Percentiles rank a stretch among this genome's conserved stretches.
These are phyloP conservation scores for Gulo gulo DNA, from an alignment of 2,113 vertebrate genomes.

Conservation along the genomic window DNA sequence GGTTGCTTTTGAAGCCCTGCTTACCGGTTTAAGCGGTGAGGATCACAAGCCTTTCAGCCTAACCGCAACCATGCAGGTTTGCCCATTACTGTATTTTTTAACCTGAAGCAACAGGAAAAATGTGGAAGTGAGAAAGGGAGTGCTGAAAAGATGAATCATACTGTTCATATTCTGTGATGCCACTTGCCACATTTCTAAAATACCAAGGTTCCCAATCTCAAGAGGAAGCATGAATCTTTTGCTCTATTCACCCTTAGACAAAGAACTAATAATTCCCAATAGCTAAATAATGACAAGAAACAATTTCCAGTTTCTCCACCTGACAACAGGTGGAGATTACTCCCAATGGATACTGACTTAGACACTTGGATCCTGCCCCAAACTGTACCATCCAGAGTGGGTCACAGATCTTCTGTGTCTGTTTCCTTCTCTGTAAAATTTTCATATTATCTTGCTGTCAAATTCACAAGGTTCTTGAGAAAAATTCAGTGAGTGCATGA, in stretches of 20 bases:
- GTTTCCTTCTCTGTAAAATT: neutral
- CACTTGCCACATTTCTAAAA: slow-evolving; percentile 26
- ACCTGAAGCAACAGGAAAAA: neutral
- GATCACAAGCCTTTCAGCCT: neutral
- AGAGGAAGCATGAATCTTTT: neutral
- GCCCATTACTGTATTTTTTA: neutral
- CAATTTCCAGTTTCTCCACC: neutral
- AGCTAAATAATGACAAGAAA: neutral
- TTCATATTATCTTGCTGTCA: neutral
- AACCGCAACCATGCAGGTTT: neutral
- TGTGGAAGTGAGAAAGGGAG: neutral
- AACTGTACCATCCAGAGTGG: neutral
- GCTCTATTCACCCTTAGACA: neutral
- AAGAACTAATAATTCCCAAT: neutral
- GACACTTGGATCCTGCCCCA: neutral
- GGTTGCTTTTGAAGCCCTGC: neutral
- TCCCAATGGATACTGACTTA: neutral
- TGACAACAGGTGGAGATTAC: neutral
- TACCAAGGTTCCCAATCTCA: neutral
- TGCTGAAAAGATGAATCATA: neutral
- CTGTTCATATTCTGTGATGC: neutral
- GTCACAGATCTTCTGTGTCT: neutral
- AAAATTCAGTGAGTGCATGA: neutral
- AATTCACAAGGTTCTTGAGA: neutral
- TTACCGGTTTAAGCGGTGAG: neutral